Conservation (phyloP, 37 sponge, comb jelly and placozoan species). For the Geodia barretti region DNA sequence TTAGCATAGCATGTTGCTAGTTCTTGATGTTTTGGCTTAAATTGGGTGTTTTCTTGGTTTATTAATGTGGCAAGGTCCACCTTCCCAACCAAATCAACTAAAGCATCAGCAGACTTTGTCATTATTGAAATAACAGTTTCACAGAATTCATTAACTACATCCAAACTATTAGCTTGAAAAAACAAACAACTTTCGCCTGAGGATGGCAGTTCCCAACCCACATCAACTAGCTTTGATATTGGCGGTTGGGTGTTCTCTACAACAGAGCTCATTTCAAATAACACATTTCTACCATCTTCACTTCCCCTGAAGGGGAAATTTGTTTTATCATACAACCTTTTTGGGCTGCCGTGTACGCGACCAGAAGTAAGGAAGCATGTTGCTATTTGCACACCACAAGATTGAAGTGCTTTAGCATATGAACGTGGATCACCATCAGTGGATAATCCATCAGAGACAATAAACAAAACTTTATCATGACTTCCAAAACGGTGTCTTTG, state of each 20-base stretch:
- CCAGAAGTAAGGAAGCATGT: constrained; percentile 33
- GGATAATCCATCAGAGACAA: constrained; percentile 50
- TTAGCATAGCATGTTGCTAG: constrained; percentile 52
- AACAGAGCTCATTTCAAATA: constrained; percentile 46
- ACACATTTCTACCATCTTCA: constrained; percentile 13
- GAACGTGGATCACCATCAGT: constrained; percentile 46
- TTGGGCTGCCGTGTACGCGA: constrained; percentile 20
- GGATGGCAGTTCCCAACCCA: constrained; percentile 38
- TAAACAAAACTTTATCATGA: constrained; percentile 31
- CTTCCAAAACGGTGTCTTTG: not conserved
- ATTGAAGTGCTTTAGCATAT: constrained; percentile 14
- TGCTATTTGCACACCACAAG: constrained; percentile 30
- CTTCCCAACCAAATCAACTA: constrained; percentile 20
- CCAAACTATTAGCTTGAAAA: constrained; percentile 58
- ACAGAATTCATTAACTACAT: constrained; percentile 51
- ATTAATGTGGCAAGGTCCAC: constrained; percentile 38
- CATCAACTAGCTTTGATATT: constrained; percentile 35
- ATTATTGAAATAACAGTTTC: constrained; percentile 28
- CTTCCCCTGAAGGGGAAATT: not conserved
- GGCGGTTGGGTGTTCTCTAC: constrained; percentile 14
- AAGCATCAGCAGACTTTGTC: constrained; percentile 18
- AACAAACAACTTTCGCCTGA: constrained; percentile 64
- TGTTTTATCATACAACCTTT: constrained; percentile 17
- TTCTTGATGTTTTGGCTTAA: constrained; percentile 26
- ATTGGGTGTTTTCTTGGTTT: constrained; percentile 26